Evolutionary conservation across 2,888 invertebrate genomes (phyloP).

Genomic region (Hypomecis punctinalis): DNA sequence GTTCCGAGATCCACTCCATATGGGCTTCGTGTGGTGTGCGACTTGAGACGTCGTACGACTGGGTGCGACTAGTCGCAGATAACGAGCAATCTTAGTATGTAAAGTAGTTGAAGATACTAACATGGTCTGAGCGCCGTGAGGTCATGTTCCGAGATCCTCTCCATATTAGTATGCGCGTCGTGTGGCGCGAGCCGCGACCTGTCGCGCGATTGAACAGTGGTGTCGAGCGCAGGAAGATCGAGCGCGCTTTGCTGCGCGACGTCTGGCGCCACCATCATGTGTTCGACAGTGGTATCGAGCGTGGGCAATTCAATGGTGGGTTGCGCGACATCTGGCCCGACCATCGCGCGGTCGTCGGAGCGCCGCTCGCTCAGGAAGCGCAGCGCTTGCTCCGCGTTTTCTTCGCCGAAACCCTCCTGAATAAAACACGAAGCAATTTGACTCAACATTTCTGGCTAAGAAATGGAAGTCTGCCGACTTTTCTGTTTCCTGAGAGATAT

Average conservation of each 20-base stretch:
- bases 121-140: slow-evolving; percentile 66
- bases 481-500: too few relatives aligned
- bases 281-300: slow-evolving; percentile 36
- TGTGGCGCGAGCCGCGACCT: slow-evolving; percentile 17
- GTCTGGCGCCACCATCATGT: slow-evolving; percentile 28
- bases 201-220: slow-evolving; percentile 35
- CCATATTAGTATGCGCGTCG: slow-evolving; percentile 58
- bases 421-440: not conserved
- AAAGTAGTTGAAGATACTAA: slow-evolving; percentile 38
- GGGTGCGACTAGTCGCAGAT: slow-evolving; percentile 49
- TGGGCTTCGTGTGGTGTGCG: slow-evolving; percentile 47
- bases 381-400: slow-evolving; percentile 60
- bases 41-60: slow-evolving; percentile 47
- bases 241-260: slow-evolving; percentile 55
- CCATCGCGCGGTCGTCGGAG: slow-evolving; percentile 51
- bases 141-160: slow-evolving; percentile 65
- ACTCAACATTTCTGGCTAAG: too few relatives aligned
- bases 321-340: not conserved
- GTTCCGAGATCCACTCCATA: slow-evolving; percentile 70
- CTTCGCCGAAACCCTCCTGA: slow-evolving; percentile 77
- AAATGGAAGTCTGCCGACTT: too few relatives aligned
- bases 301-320: too few relatives aligned
- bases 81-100: too few relatives aligned
- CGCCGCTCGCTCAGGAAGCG: slow-evolving; percentile 43
- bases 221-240: slow-evolving; percentile 48